phyloP scores from a whole-genome alignment of 2,888 invertebrate species.

The Drosophila falleni region DNA sequence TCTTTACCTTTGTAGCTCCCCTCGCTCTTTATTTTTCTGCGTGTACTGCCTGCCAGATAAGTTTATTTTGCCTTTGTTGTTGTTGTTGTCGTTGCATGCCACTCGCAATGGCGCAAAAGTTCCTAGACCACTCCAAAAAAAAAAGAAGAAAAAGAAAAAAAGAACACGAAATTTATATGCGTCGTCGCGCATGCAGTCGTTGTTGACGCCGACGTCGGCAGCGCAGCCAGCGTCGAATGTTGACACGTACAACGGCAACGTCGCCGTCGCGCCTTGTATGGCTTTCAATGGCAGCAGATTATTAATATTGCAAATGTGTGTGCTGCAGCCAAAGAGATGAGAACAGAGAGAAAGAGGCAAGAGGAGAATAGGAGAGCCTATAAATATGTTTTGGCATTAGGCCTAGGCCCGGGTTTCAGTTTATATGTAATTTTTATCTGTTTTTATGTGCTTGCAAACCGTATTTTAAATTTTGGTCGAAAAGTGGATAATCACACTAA shows the following conservation, averaged over 20 bases:
- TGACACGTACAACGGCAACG: conserved; percentile 68
- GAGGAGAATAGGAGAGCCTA: conserved; percentile 27
- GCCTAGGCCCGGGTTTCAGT: conserved; percentile 59
- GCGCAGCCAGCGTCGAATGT: conserved; percentile 70
- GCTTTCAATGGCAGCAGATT: conserved; percentile 81
- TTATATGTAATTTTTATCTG: conserved; percentile 27
- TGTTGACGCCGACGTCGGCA: conserved; percentile 36
- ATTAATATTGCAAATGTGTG: conserved; percentile 76
- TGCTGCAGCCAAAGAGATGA: conserved; percentile 5
- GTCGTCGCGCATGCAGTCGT: conserved; percentile 77
- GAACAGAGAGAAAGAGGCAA: background rate
- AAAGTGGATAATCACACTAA: background rate
- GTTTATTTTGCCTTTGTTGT: conserved; percentile 26
- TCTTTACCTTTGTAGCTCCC: background rate
- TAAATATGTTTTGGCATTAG: conserved; percentile 76
- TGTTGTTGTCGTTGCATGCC: conserved; percentile 68
- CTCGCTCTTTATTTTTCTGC: conserved; percentile 24
- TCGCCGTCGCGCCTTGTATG: conserved; percentile 76
- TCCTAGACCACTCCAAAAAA: conserved; percentile 76
- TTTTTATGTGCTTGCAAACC: conserved; percentile 5
- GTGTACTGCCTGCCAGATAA: conserved; percentile 63
- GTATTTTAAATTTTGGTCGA: conserved; percentile 20
- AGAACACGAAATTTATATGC: conserved; percentile 79
- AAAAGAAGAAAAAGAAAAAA: conserved; percentile 41
- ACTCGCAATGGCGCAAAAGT: conserved; percentile 79